phyloP scores from a whole-genome alignment of 2,113 vertebrate species.

The Saimiri boliviensis region DNA sequence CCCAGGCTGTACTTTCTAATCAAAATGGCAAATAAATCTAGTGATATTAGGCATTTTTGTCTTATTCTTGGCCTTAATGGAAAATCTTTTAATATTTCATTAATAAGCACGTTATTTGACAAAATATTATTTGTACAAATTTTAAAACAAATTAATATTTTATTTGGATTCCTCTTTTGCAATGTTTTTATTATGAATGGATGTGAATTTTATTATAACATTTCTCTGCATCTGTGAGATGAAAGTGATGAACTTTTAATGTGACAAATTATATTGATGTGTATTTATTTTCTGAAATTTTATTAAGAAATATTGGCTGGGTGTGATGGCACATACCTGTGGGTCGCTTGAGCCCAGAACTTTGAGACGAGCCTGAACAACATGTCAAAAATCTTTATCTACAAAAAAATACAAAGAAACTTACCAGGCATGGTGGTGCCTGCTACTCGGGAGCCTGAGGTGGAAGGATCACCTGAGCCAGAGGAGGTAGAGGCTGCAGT shows the following conservation, averaged over 20 bases:
- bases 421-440: too few species aligned
- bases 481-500: too few species aligned
- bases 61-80: background rate
- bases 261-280: background rate
- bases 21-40: background rate
- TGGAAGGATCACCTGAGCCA: too few species aligned
- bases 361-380: too few species aligned
- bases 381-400: too few species aligned
- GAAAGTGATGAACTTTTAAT: background rate
- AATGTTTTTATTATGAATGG: background rate
- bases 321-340: too few species aligned
- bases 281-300: background rate
- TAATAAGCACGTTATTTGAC: background rate
- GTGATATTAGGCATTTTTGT: background rate
- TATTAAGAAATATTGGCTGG: background rate
- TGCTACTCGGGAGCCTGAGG: too few species aligned
- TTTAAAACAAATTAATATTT: background rate
- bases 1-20: background rate
- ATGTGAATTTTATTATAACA: background rate
- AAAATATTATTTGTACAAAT: background rate
- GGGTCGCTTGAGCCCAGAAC: too few species aligned
- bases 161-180: background rate
- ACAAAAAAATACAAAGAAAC: too few species aligned
- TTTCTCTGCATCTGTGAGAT: background rate
- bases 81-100: background rate